Conservation (phyloP, 2,113 vertebrate genomes). For the Psilopsiagon aymara region DNA sequence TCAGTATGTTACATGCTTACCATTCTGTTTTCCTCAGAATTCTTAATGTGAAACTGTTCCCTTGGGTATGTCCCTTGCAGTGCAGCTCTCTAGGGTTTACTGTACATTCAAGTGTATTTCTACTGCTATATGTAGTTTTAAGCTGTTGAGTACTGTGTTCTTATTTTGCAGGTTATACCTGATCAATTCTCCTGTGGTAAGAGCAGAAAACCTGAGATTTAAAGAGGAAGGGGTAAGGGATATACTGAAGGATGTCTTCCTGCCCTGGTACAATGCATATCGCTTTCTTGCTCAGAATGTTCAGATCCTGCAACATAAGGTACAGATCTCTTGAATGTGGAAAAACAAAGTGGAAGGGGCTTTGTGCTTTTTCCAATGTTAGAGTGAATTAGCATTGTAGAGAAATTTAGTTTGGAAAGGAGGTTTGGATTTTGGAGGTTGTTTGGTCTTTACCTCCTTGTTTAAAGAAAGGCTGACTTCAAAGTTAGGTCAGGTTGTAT, state of each 20-base stretch:
- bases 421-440: not conserved
- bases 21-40: not conserved
- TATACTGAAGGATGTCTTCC: constrained; percentile 95
- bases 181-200: constrained; percentile 97
- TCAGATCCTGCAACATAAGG: constrained; percentile 87
- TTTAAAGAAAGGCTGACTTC: not conserved
- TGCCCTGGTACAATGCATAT: constrained; percentile 98
- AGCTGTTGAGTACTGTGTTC: not conserved
- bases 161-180: constrained; percentile 87
- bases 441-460: not conserved
- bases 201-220: constrained; percentile 96
- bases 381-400: not conserved
- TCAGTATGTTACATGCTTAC: not conserved
- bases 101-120: not conserved
- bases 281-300: constrained; percentile 96
- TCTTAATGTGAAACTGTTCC: not conserved
- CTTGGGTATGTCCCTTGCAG: not conserved
- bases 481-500: not conserved
- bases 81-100: not conserved
- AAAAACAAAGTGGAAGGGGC: not conserved
- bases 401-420: not conserved
- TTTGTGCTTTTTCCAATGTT: not conserved
- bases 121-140: not conserved
- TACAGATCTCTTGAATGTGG: not conserved
- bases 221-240: constrained; percentile 97